Evolutionary conservation across 1,140 invertebrate genomes (phyloP).

Genomic region (Caenorhabditis briggsae): DNA sequence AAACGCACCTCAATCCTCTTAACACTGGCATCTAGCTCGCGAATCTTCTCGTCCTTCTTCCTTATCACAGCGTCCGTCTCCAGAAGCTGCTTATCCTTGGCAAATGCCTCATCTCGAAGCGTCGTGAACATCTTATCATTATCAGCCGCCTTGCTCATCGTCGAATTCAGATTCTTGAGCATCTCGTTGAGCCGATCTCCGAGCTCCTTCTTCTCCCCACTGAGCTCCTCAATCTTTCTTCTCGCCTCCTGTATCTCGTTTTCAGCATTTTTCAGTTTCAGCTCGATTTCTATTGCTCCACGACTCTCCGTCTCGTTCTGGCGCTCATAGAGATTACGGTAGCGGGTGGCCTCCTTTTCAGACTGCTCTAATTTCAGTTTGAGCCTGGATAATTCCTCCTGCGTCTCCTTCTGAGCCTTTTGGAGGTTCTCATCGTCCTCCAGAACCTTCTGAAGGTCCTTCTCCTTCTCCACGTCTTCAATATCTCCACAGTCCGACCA

Average conservation of each 20-base stretch:
- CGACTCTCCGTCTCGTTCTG: not conserved
- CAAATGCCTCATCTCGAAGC: not conserved
- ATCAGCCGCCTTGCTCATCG: not conserved
- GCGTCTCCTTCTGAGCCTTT: not conserved
- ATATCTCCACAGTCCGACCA: constrained; percentile 9
- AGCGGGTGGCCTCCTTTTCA: not conserved
- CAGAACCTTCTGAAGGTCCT: not conserved
- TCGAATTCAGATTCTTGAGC: constrained; percentile 8
- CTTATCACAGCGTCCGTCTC: not conserved
- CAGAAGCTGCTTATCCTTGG: not conserved
- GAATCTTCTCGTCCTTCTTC: constrained; percentile 35
- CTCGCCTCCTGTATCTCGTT: not conserved
- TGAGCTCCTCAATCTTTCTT: not conserved
- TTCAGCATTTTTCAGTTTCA: not conserved
- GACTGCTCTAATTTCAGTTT: not conserved
- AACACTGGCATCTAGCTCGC: not conserved
- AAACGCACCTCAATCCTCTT: not conserved
- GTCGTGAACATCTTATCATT: not conserved
- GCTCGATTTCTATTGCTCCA: not conserved
- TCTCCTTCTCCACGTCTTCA: constrained; percentile 7
- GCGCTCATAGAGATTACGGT: not conserved
- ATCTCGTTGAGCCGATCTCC: constrained; percentile 15
- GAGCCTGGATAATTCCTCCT: not conserved
- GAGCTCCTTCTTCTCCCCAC: not conserved
- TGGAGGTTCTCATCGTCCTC: not conserved